Base-by-base conservation (phyloP, 2,888 invertebrate species). In the Vesta saturnalis region DNA sequence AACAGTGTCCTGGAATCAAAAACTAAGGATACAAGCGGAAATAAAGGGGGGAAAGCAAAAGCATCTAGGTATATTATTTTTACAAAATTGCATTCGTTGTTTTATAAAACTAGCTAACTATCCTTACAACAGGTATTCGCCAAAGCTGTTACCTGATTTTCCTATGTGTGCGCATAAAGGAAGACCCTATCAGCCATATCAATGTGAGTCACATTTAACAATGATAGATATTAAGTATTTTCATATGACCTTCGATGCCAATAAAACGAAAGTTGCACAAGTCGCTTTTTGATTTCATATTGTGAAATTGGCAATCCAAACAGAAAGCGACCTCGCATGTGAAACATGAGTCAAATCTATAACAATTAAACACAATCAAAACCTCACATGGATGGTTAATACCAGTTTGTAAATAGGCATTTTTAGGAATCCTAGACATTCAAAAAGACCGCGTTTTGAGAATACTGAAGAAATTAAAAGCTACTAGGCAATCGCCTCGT, bases 361-460 rank as follows among this genome's bases (percentile, higher is more conserved):
- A n/a, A n/a, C n/a, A n/a, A n/a, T n/a, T n/a, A n/a, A n/a, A n/a
- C n/a, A n/a, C n/a, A n/a, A n/a, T n/a, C n/a, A n/a, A n/a, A n/a
- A n/a, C n/a, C n/a, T n/a, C n/a, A n/a, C n/a, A n/a, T n/a, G n/a
- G n/a, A n/a, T n/a, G n/a, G n/a, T n/a, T n/a, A n/a, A n/a, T n/a
- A n/a, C n/a, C n/a, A 30, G 30, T 30, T 15, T 60, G 60, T 16
- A 60, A 23, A 60, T 1, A 21, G 21, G 46, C 60, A 1, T 49
- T 60, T 22, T 49, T 49, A 21, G 23, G 49, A 47, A 60, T 60
- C 14, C 47, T 60, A 10, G 23, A 30, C n/a, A 23, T 49, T 47
- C 47, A 60, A 16, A 60, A 49, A 15, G 49, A 49, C n/a, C n/a
- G 60, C 14, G 23, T 49, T 49, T 60, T 60, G 18, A 60, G 16